Percentiles rank a stretch among this genome's conserved stretches.
Evolutionary conservation across 2,113 vertebrate genomes (phyloP).

Genomic region (Petromus typicus): DNA sequence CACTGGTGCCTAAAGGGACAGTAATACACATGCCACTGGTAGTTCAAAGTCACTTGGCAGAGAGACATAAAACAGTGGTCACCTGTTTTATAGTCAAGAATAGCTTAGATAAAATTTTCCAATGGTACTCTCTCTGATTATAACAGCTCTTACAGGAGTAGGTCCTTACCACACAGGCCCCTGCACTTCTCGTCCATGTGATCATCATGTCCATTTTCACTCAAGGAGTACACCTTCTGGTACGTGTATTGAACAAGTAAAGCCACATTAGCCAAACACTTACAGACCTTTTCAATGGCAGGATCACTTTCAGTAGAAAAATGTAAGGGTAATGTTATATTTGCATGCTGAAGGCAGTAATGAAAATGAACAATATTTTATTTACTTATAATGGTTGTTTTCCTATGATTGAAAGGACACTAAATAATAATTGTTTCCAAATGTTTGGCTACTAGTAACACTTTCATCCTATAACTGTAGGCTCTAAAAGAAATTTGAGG

Average conservation of each 20-base stretch:
- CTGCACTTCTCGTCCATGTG: background rate
- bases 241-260: background rate
- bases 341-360: background rate
- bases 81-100: too few relatives aligned
- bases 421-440: conserved; percentile 67
- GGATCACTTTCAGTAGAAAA: background rate
- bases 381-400: conserved; percentile 1
- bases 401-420: conserved; percentile 43
- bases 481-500: conserved; percentile 58
- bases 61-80: background rate
- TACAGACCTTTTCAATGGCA: background rate
- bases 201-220: background rate
- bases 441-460: conserved; percentile 41
- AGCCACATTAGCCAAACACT: background rate
- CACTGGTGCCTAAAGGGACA: background rate
- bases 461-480: conserved; percentile 38
- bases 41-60: background rate
- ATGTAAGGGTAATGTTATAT: background rate
- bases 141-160: background rate
- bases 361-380: background rate
- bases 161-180: background rate
- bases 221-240: background rate
- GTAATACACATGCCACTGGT: background rate
- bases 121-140: background rate
- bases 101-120: background rate